Conservation (phyloP, 1,140 invertebrate species). For the Grapholita molesta region DNA sequence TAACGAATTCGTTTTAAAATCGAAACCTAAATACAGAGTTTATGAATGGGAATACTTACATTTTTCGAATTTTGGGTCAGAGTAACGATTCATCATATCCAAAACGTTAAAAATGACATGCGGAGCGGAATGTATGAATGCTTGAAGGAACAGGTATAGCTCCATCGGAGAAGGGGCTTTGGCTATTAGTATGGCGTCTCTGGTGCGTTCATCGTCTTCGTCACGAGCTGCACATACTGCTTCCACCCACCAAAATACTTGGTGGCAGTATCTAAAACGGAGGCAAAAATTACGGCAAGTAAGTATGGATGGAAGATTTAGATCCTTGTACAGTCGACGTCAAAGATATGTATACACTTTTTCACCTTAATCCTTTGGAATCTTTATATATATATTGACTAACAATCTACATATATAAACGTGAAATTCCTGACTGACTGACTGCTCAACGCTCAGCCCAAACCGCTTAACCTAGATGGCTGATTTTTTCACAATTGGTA, state of each 20-base stretch:
- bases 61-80: conserved; percentile 54
- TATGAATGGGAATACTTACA: too few species aligned
- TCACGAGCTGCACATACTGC: conserved; percentile 78
- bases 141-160: conserved; percentile 85
- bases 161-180: conserved; percentile 82
- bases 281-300: neutral
- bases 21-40: too few species aligned
- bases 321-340: conserved; percentile 17
- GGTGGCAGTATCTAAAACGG: conserved; percentile 79
- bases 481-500: too few species aligned
- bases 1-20: too few species aligned
- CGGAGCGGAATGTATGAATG: conserved; percentile 86
- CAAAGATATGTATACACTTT: too few species aligned
- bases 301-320: neutral
- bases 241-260: conserved; percentile 86
- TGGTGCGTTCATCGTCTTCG: conserved; percentile 77
- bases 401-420: too few species aligned
- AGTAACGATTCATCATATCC: conserved; percentile 48
- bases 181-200: conserved; percentile 78
- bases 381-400: too few species aligned
- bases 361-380: too few species aligned
- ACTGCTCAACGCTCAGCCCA: too few species aligned
- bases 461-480: too few species aligned
- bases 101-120: conserved; percentile 80
- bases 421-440: too few species aligned